Conservation (phyloP, 1,140 invertebrate species). For the Hormaphis cornu region DNA sequence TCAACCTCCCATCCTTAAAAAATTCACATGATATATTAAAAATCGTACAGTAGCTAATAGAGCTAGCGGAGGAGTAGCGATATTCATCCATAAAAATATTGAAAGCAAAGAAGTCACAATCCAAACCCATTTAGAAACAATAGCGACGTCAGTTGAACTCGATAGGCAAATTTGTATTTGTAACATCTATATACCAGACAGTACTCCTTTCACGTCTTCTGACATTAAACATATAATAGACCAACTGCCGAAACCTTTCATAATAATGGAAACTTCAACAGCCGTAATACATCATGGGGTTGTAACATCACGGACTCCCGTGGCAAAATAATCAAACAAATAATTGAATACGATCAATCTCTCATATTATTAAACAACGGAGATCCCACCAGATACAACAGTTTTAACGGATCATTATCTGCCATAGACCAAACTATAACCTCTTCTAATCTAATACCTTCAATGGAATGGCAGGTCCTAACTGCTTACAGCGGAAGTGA, state of each 20-base stretch:
- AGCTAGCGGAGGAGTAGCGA: not conserved
- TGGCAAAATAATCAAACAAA: not conserved
- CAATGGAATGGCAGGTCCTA: not conserved
- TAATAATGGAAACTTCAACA: not conserved
- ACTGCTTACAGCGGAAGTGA: not conserved
- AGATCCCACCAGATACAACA: not conserved
- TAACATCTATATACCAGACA: not conserved
- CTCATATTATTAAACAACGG: not conserved
- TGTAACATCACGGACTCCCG: not conserved
- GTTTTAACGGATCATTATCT: not conserved
- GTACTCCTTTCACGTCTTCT: not conserved
- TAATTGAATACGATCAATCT: not conserved
- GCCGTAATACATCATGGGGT: not conserved
- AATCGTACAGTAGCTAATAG: not conserved
- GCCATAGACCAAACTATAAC: not conserved
- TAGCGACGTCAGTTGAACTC: not conserved
- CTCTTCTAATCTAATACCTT: not conserved
- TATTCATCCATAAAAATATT: not conserved
- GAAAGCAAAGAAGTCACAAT: not conserved
- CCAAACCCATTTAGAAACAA: not conserved
- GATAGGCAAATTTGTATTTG: not conserved
- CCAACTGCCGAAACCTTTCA: slow-evolving; percentile 3
- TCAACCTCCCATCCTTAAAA: not conserved
- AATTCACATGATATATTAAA: not conserved
- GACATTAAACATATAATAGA: not conserved